Evolutionary conservation across 2,888 invertebrate species (phyloP), one percentile per base, ranked within the genome.

Genomic region (Lithophane ornitopus): DNA sequence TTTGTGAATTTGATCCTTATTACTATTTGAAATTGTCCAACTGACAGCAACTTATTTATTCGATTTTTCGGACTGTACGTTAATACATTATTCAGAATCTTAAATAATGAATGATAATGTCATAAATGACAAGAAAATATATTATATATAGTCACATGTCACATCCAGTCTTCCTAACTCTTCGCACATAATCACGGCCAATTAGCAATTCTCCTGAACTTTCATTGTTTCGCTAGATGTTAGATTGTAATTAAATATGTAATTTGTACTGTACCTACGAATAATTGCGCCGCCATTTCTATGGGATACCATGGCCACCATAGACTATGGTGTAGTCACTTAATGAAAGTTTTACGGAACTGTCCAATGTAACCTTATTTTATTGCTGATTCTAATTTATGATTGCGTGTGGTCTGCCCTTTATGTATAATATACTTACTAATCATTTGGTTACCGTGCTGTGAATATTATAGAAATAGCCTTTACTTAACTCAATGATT

Each of bases 121-220:
- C 44, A 14, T 44, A 44, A 44, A 44, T 44, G 3, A 44, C 14
- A 14, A 14, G 44, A 44, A 44, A 44, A 44, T 44, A 44, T 12
- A 12, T 12, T 41, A 41, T 12, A 44, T 14, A 14, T 12, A 11
- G 14, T 44, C 44, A 14, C 19, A 49, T 49, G 22, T 49, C 86
- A 22, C 75, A 81, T 88, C 87, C 56, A 88, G 85, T 70, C 11
- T 0, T 0, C 0, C 19, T 65, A 76, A 46, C 3, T 85, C 82
- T 62, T 19, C 19, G 79, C 39, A 70, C 76, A 88, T 87, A 90
- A 92, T 90, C 91, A 92, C 84, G 87, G 86, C 92, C 92, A 93
- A 93, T 93, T 93, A 93, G 91, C 91, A 86, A 91, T 93, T 92
- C 90, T 92, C 91, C 89, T 92, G 90, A 92, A 92, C 93, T 92